Percentiles rank a stretch among this genome's conserved stretches.
phyloP scores from a whole-genome alignment of 2,888 invertebrate species.

The Macrophya annulata region DNA sequence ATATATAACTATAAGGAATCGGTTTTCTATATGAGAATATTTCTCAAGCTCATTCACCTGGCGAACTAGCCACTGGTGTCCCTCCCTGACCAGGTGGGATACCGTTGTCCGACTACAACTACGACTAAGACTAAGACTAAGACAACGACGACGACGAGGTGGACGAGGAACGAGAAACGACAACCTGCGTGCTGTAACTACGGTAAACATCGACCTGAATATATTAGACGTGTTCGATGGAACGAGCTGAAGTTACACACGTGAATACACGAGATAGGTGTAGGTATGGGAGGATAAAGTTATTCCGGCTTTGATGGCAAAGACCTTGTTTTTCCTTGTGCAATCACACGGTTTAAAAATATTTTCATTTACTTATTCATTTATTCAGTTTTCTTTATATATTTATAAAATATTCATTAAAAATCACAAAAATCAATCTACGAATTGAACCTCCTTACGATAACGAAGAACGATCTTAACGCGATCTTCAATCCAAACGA shows the following conservation, averaged over 20 bases:
- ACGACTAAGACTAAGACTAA: constrained; percentile 4
- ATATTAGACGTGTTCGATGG: constrained; percentile 42
- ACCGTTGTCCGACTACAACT: constrained; percentile 45
- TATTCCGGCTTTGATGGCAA: neutral
- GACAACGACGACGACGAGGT: constrained; percentile 8
- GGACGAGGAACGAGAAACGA: constrained; percentile 29
- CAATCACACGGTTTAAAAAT: neutral
- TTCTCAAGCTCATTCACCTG: constrained; percentile 48
- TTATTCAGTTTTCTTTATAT: neutral
- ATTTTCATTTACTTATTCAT: neutral
- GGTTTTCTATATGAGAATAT: constrained; percentile 51
- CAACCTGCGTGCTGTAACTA: constrained; percentile 46
- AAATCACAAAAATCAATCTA: neutral
- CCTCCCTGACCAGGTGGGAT: constrained; percentile 53
- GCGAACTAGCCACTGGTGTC: constrained; percentile 41
- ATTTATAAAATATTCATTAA: neutral
- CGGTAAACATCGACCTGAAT: constrained; percentile 53
- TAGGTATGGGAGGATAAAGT: neutral
- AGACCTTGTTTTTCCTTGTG: neutral
- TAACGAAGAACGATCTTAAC: neutral
- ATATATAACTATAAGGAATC: constrained; percentile 12
- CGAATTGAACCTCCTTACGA: neutral
- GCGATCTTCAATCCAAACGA: neutral
- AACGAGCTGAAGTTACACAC: constrained; percentile 26
- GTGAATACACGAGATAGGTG: neutral